Base-by-base conservation (phyloP, 2,113 vertebrate genomes). In the Festucalex cinctus region DNA sequence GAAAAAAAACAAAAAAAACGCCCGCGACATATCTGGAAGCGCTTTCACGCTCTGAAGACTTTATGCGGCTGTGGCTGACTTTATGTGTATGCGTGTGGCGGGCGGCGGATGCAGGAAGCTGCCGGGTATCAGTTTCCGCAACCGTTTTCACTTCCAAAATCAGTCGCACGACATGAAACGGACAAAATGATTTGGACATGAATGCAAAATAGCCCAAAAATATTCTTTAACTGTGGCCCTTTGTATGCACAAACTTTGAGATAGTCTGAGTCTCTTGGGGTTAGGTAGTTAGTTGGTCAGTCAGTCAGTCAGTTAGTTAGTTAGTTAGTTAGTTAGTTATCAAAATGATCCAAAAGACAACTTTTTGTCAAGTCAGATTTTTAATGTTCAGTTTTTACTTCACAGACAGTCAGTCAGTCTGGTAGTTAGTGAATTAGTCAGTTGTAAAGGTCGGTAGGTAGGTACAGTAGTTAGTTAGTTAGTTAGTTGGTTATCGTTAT, bases 21-120 rank as follows among this genome's bases (percentile, higher is more conserved):
- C 43, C 68, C 12, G 43, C 43, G 46, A 24, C 35, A 59, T 22
- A 37, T 64, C 54, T 43, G 32, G 22, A 66, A 24, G 39, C 0
- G 58, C 5, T 44, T 56, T 57, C 69, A 14, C 22, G 37, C 7
- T 70, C 43, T 69, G 48, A 64, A 63, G 57, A 37, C 43, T 2
- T 37, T 26, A 66, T 26, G 2, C 17, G 65, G 36, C 37, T 70
- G 26, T 8, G 28, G 14, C 24, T 32, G 54, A 16, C 14, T 32
- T 32, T 32, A 13, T 69, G 70, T 70, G 6, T 60, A 32, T 32
- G 68, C 53, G 60, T 58, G 22, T 68, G 62, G 65, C 26, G 66
- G 43, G 28, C 6, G 28, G 62, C 19, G 5, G 63, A 19, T 63
- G 61, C 71, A 61, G 44, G 58, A 68, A 65, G 58, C 19, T 22